Evolutionary conservation across 2,797 vertebrate genomes (phyloP).

Genomic region (Sebastes diaconus): DNA sequence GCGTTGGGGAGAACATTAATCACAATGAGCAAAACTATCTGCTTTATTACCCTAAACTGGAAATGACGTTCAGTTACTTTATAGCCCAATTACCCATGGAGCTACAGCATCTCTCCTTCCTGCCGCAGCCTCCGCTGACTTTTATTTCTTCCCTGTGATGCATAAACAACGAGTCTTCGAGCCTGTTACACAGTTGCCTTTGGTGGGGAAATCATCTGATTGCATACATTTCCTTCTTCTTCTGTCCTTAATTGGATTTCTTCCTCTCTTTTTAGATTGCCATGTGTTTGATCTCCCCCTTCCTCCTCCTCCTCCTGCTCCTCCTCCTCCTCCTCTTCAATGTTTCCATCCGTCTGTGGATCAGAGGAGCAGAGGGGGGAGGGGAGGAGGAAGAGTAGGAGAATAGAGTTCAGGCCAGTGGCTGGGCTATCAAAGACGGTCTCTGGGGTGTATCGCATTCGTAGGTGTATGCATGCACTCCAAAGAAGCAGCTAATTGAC

Average conservation of each 20-base stretch:
- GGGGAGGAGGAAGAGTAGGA: constrained; percentile 17
- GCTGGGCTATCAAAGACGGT: constrained; percentile 29
- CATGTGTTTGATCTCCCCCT: constrained; percentile 56
- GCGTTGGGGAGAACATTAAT: constrained; percentile 2
- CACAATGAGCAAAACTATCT: constrained; percentile 15
- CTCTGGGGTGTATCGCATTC: constrained; percentile 30
- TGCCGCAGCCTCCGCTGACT: constrained; percentile 16
- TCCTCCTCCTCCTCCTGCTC: not conserved
- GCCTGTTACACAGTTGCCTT: constrained; percentile 55
- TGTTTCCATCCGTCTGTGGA: constrained; percentile 32
- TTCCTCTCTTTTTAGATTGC: constrained; percentile 55
- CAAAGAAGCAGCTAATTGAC: constrained; percentile 45
- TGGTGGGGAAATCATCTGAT: constrained; percentile 60
- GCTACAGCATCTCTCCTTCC: not conserved
- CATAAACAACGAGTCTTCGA: constrained; percentile 60
- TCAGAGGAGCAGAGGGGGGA: constrained; percentile 47
- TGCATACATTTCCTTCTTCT: constrained; percentile 56
- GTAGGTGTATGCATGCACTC: not conserved
- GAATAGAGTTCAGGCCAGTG: constrained; percentile 33
- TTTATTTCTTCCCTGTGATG: constrained; percentile 56
- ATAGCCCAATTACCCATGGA: constrained; percentile 38
- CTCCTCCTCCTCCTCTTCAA: not conserved
- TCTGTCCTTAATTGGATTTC: constrained; percentile 64
- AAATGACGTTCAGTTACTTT: constrained; percentile 30
- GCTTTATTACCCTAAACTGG: constrained; percentile 15